Base-by-base conservation (phyloP, 2,797 vertebrate genomes). In the Salarias fasciatus region DNA sequence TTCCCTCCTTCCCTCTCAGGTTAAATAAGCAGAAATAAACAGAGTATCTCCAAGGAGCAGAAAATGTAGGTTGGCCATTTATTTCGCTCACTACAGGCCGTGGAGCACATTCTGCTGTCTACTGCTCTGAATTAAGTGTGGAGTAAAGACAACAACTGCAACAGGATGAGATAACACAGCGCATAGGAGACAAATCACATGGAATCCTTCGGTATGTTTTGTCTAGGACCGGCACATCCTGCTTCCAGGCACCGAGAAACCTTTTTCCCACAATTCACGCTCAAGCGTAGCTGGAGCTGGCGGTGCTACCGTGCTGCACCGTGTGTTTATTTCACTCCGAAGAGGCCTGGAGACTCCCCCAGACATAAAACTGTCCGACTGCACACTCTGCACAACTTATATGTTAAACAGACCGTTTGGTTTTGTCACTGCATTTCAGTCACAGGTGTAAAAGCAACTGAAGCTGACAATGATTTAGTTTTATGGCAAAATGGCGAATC, bases 201-300 rank as follows among this genome's bases (percentile, higher is more conserved):
- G 50, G 65, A 90, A 85, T 85, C 80, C 86, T 55, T 56, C 69
- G 75, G 80, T 77, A 83, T 87, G 82, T 89, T 88, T 87, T 87
- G 82, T 86, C 86, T 86, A 14, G 69, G 71, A 74, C 57, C 60
- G 64, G 83, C 71, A 82, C 82, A 79, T 89, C 84, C 83, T 89
- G 84, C 77, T 83, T 70, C 66, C 48, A 82, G 77, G 68, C 68
- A 63, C 58, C 29, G 36, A 37, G 30, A 76, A 55, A 42, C n/a
- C 2, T 40, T 51, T 69, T 82, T 82, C 82, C 79, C 75, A 85
- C 79, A 79, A 56, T 69, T 77, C 43, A 50, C 47, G 42, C 58
- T 71, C 47, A 2, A 30, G 61, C 46, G 35, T 36, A 40, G 18
- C 51, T 66, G 2, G 11, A 59, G 36, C 5, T 1, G 36, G 29